Evolutionary conservation across 1,140 invertebrate species (phyloP), one percentile per base, ranked within the genome.

Genomic region (Zaprionus ghesquierei): DNA sequence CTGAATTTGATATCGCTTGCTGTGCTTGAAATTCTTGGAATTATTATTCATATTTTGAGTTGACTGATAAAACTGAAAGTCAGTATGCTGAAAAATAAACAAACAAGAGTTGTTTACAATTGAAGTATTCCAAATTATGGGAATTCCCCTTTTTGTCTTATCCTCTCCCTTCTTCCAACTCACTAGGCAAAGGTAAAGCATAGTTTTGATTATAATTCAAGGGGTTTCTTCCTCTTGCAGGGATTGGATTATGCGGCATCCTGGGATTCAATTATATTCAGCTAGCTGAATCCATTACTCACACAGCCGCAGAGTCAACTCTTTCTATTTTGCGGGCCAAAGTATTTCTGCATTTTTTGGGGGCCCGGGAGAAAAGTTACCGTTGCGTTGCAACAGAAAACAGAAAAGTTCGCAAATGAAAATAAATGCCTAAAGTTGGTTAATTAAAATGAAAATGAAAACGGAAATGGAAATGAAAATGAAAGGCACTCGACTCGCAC

Each of bases 341-440:
- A 68, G 51, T 63, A 68, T 77, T 60, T 64, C 20, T 35, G 27
- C 22, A 44, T 58, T 29, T 46, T 46, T 68, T 59, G 25, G 23
- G 22, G 27, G 35, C 27, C 15, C 4, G 49, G 63, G 13, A 38
- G 35, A 64, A 69, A 77, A 68, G 75, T 75, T 76, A 35, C 56
- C 29, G 58, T 46, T 35, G 49, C 51, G 63, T 31, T 65, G 64
- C 49, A 63, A 50, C 70, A 54, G 50, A 73, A 74, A 63, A 50
- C 70, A 60, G 50, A 73, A 77, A 63, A 74, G 60, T 74, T 77
- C 2, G 71, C 75, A 77, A 77, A 77, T 77, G 71, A 77, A 74
- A 77, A 77, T 69, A 77, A 75, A 77, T 75, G 65, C 75, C 69
- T 51, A 77, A 77, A 77, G 75, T 77, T 77, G 71, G 64, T 75